phyloP scores from a whole-genome alignment of 2,888 invertebrate genomes.

The Idaea aversata region DNA sequence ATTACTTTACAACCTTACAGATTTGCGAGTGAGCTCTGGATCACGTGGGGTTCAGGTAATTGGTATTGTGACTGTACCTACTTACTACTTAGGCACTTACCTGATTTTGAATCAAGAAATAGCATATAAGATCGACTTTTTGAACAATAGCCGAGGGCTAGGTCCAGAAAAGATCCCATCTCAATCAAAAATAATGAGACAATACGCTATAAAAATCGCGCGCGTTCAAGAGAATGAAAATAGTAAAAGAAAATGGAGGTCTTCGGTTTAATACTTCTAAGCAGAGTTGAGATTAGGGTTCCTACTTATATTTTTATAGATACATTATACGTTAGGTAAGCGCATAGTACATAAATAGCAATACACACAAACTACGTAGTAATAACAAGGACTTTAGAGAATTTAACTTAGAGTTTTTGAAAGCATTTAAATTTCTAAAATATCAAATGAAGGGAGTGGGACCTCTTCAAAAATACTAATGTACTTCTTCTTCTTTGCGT shows the following conservation, averaged over 20 bases:
- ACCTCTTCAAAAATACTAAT: no score
- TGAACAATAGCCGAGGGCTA: constrained; percentile 23
- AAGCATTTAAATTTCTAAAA: no score
- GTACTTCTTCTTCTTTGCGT: no score
- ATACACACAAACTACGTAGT: no score
- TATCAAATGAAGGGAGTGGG: no score
- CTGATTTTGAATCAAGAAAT: constrained; percentile 17
- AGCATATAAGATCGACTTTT: constrained; percentile 22
- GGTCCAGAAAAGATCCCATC: constrained; percentile 30
- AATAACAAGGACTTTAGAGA: no score
- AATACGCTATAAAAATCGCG: constrained; percentile 37
- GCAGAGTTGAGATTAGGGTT: background rate
- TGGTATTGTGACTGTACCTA: no score
- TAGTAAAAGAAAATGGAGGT: constrained; percentile 21
- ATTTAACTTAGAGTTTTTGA: no score
- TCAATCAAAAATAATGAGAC: constrained; percentile 28
- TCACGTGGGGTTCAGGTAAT: no score
- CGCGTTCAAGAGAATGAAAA: constrained; percentile 30
- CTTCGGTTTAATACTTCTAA: constrained; percentile 25
- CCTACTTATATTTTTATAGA: constrained; percentile 1
- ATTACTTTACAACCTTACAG: no score
- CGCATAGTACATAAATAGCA: background rate
- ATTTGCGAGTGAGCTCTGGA: no score
- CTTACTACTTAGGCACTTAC: background rate
- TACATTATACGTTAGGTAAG: background rate